phyloP scores from a whole-genome alignment of 2,797 vertebrate genomes.

The Babyrousa celebensis region DNA sequence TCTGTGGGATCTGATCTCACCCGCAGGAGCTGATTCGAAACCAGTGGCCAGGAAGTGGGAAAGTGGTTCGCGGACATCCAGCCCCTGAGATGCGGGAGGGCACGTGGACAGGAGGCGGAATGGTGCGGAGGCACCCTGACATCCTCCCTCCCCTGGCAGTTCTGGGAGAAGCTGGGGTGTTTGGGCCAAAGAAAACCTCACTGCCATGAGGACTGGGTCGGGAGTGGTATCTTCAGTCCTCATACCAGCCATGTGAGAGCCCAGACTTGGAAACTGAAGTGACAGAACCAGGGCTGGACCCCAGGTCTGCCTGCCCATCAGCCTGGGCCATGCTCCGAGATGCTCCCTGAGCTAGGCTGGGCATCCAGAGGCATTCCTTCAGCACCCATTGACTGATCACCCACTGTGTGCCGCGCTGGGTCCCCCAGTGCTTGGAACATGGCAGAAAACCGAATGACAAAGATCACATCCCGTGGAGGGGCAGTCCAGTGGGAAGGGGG shows the following conservation, averaged over 20 bases:
- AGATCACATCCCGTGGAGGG: not conserved
- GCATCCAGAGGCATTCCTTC: not conserved
- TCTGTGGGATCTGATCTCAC: not conserved
- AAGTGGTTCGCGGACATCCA: not conserved
- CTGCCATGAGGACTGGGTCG: fast-evolving
- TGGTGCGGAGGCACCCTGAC: not conserved
- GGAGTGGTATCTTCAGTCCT: not conserved
- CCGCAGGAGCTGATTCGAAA: not conserved
- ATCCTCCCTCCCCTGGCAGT: no score
- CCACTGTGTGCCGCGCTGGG: not conserved
- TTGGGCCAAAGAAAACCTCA: not conserved
- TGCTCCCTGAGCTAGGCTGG: not conserved
- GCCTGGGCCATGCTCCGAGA: not conserved
- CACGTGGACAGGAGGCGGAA: not conserved
- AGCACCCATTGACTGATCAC: not conserved
- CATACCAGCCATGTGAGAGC: no score
- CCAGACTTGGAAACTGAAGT: not conserved
- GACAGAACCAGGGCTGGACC: not conserved
- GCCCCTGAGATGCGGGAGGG: not conserved
- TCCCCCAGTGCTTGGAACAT: not conserved
- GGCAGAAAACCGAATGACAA: not conserved
- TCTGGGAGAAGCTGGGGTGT: not conserved
- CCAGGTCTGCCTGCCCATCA: not conserved
- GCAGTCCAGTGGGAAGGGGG: not conserved
- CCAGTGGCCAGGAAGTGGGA: not conserved